Conservation (phyloP, 2,797 vertebrate genomes). For the Falco novaeseelandiae region DNA sequence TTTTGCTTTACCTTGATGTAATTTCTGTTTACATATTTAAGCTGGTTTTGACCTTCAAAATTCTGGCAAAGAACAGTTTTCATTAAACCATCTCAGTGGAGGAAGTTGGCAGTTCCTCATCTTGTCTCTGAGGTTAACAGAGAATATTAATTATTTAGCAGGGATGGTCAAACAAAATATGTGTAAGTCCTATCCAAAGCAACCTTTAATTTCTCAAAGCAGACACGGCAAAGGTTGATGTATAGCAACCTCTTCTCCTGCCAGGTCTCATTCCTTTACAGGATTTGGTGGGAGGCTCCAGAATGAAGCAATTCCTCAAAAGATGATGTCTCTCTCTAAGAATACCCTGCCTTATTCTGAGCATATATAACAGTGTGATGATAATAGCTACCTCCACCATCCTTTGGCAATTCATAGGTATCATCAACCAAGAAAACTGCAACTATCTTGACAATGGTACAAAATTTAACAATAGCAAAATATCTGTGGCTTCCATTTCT, state of each 20-base stretch:
- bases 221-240: neutral
- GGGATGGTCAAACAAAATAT: neutral
- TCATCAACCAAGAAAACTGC: neutral
- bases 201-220: neutral
- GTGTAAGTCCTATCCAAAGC: neutral
- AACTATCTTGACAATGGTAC: neutral
- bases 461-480: neutral
- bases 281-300: neutral
- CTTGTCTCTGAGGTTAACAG: neutral
- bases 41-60: constrained; percentile 25
- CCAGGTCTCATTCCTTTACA: neutral
- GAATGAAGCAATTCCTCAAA: neutral
- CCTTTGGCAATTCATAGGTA: neutral
- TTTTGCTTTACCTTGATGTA: neutral
- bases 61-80: constrained; percentile 25
- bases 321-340: neutral
- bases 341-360: neutral
- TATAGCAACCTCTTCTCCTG: neutral
- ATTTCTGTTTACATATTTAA: constrained; percentile 27
- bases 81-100: constrained; percentile 14
- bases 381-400: neutral
- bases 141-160: constrained; percentile 9
- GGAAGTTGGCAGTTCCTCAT: neutral
- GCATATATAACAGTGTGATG: neutral
- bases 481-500: neutral